Conservation (phyloP, 1,140 invertebrate genomes). For the Ceratosolen solmsi region DNA sequence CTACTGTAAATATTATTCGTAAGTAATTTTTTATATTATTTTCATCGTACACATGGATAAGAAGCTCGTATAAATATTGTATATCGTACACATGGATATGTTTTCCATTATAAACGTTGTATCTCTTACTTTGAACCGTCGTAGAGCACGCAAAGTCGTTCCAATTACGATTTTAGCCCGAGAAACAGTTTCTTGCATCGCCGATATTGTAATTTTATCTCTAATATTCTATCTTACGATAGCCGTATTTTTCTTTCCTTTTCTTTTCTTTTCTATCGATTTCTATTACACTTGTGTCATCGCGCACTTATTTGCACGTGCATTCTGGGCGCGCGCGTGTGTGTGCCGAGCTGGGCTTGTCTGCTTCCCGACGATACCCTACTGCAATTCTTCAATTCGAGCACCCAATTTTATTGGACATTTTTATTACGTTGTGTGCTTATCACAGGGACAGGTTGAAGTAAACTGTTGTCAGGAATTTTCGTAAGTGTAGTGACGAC, state of each 20-base stretch:
- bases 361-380: constrained; percentile 15
- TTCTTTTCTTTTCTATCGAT: neutral
- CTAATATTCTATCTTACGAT: constrained; percentile 3
- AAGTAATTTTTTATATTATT: constrained; percentile 20
- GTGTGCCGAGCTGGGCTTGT: constrained; percentile 29
- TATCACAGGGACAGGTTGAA: constrained; percentile 26
- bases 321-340: constrained; percentile 26
- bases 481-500: constrained; percentile 34
- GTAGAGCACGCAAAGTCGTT: constrained; percentile 25
- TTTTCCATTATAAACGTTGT: constrained; percentile 20
- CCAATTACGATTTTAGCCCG: constrained; percentile 43
- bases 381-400: constrained; percentile 24
- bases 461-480: constrained; percentile 35
- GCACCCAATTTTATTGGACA: constrained; percentile 21
- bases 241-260: constrained; percentile 14
- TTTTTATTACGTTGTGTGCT: constrained; percentile 46
- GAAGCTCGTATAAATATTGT: constrained; percentile 16
- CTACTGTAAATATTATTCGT: constrained; percentile 46
- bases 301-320: neutral
- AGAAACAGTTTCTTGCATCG: constrained; percentile 36
- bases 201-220: constrained; percentile 25
- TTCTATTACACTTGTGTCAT: neutral
- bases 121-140: constrained; percentile 23
- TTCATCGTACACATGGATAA: constrained; percentile 26
- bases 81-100: constrained; percentile 12